Conservation (phyloP, 2,797 vertebrate genomes). For the Furcifer pardalis region DNA sequence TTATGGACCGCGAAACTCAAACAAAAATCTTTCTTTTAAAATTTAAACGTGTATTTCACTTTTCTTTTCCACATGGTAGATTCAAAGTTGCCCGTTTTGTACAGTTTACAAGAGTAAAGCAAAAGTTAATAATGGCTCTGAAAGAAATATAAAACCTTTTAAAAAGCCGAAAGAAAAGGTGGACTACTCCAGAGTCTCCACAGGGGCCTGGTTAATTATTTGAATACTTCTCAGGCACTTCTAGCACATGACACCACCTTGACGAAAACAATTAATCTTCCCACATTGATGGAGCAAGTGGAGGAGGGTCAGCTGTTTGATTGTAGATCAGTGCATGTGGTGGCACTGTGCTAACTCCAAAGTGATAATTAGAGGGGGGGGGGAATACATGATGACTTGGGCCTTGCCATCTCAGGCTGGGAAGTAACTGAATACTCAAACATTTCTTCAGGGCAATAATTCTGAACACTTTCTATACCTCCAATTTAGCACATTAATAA, state of each 20-base stretch:
- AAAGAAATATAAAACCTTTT: not conserved
- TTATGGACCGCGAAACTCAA: conserved; percentile 53
- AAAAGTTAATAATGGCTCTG: conserved; percentile 48
- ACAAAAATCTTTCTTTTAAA: conserved; percentile 32
- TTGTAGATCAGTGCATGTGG: conserved; percentile 23
- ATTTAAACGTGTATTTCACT: not conserved
- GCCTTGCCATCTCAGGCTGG: not conserved
- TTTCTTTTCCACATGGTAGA: conserved; percentile 21
- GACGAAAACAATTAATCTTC: conserved; percentile 39
- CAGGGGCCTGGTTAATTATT: conserved; percentile 39
- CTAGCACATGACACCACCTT: conserved; percentile 11
- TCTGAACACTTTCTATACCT: not conserved
- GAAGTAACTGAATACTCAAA: not conserved
- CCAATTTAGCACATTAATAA: too few species aligned
- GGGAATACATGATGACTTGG: not conserved
- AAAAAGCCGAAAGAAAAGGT: conserved; percentile 22
- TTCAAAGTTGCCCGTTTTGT: conserved; percentile 31
- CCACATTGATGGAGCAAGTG: not conserved
- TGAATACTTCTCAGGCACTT: conserved; percentile 46
- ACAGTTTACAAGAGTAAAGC: conserved; percentile 34
- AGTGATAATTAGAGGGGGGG: conserved; percentile 18
- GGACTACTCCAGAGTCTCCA: conserved; percentile 43
- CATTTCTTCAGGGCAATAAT: not conserved
- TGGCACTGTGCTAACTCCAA: conserved; percentile 18
- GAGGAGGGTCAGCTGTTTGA: not conserved